Base-by-base conservation (phyloP, 1,140 invertebrate species). In the Campoletis sonorensis region DNA sequence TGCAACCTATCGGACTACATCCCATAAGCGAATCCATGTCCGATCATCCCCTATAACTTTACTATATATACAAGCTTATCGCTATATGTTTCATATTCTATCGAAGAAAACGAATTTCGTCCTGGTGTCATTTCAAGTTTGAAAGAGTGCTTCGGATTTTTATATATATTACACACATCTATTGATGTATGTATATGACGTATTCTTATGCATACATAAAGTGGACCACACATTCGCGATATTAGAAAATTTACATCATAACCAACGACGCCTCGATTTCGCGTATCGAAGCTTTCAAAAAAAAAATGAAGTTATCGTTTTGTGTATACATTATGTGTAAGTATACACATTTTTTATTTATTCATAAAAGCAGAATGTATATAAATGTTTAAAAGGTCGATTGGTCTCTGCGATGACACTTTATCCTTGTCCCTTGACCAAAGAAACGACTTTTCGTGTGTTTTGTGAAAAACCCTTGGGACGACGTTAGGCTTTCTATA, bases 61-160 rank as follows among this genome's bases (percentile, higher is more conserved):
- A 45, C 21, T 58, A 58, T 49, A 75, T 58, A 58, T 75, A 75
- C n/a, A 73, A 21, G 33, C 13, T 23, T 77, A 76, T 49, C 27
- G 11, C 13, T 67, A 27, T 67, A 67, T 27, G 61, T 26, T 23
- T 64, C 54, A 64, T 77, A 37, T 30, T 64, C 23, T 77, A 64
- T 64, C 54, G 16, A 54, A 4, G 33, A 77, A 77, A 77, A 77
- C 75, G 75, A 77, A 77, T 77, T 77, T 77, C 54, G 49, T 18
- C 54, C 75, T 30, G 30, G 54, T 77, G 54, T 77, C 54, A 77
- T 77, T 64, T 77, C 30, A 18, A 23, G n/a, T 33, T n/a, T 30
- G 30, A 77, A 77, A 64, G 27, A 61, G 75, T 64, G 26, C 75
- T 77, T 40, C 3, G 16, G 27, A 26, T 40, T 61, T 37, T 26